These are phyloP conservation scores for Drosophila pachea DNA, from an alignment of 1,140 invertebrate species.

Conservation along the genomic window DNA sequence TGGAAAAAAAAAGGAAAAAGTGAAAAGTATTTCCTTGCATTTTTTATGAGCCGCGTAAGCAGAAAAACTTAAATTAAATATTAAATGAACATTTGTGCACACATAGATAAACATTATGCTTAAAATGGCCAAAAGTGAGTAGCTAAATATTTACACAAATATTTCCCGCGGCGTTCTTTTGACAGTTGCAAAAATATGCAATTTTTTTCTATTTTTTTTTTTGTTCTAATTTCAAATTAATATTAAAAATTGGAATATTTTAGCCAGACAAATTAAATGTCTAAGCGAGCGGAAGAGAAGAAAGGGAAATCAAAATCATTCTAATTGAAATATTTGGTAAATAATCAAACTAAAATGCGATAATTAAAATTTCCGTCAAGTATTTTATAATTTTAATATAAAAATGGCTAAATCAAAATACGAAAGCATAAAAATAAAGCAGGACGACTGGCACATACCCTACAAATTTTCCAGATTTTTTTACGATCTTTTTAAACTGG, in stretches of 20 bases:
- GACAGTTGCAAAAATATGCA: too few relatives aligned
- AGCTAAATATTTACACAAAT: too few relatives aligned
- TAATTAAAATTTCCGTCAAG: conserved; percentile 2
- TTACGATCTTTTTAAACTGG: too few relatives aligned
- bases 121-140: too few relatives aligned
- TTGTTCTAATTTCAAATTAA: not conserved
- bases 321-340: not conserved
- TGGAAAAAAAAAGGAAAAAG: conserved; percentile 6
- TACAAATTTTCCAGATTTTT: not conserved
- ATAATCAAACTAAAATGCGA: conserved; percentile 1
- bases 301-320: not conserved
- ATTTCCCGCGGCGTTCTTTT: too few relatives aligned
- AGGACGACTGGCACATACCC: not conserved
- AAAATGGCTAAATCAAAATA: not conserved
- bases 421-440: not conserved
- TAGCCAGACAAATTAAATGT: not conserved
- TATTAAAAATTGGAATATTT: not conserved
- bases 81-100: too few relatives aligned
- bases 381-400: not conserved
- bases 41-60: not conserved
- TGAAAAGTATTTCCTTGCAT: not conserved
- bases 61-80: not conserved
- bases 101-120: too few relatives aligned
- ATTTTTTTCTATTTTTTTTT: too few relatives aligned
- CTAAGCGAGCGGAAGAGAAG: not conserved